Percentiles rank a stretch among this genome's conserved stretches.
These are phyloP conservation scores for Monoplex corrugatus DNA, from an alignment of 2,888 invertebrate genomes.

Conservation along the genomic window DNA sequence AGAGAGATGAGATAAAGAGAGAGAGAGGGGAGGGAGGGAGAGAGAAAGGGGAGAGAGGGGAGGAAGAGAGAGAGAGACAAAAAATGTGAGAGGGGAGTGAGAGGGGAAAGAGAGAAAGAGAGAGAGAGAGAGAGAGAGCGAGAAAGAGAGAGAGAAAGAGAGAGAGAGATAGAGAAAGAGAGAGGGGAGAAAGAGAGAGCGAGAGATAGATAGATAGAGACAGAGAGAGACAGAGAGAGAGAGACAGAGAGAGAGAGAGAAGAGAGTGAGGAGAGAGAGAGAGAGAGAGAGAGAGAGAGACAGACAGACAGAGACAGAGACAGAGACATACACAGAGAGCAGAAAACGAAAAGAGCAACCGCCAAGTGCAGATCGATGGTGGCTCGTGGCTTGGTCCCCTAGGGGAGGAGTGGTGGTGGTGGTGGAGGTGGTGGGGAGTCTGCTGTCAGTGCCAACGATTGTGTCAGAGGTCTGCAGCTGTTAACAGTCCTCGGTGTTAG, in stretches of 20 bases:
- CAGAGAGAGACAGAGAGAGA: constrained; percentile 4
- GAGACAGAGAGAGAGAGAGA: background rate
- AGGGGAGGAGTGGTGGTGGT: no score
- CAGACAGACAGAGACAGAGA: background rate
- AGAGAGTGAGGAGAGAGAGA: background rate
- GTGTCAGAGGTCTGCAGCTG: no score
- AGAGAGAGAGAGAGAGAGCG: constrained; percentile 1
- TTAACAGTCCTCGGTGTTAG: no score
- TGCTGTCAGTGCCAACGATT: no score
- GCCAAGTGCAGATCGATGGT: no score
- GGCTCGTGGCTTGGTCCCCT: no score
- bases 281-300: background rate
- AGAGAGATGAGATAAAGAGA: background rate
- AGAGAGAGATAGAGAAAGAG: background rate
- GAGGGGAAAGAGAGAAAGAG: background rate
- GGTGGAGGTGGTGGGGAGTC: no score
- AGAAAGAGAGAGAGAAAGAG: background rate
- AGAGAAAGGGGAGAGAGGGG: background rate
- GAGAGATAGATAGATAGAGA: background rate
- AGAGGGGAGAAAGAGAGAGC: no score
- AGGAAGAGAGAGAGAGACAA: background rate
- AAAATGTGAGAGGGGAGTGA: no score
- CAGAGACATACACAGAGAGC: background rate
- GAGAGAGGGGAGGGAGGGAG: constrained; percentile 27
- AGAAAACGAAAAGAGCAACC: no score